Base-by-base conservation (phyloP, 2,797 vertebrate genomes). In the Acrossocheilus fasciatus region DNA sequence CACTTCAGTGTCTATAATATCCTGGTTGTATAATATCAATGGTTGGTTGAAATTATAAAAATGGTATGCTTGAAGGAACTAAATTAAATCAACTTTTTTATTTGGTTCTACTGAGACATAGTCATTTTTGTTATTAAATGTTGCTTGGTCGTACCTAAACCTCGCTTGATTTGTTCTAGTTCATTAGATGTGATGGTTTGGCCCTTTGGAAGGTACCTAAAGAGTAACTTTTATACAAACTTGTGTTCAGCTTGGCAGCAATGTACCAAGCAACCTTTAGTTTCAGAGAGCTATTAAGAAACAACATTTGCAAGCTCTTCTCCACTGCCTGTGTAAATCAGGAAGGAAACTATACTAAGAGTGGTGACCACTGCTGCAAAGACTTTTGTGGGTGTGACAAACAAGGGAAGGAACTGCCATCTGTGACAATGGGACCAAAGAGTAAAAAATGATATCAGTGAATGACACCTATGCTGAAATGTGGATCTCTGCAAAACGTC, bases 281-380 rank as follows among this genome's bases (percentile, higher is more conserved):
- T 64, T 84, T 84, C 10, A 57, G n/a, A 54, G 5, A 45, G 75
- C 6, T 18, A 72, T 34, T 54, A 39, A 34, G n/a, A 36, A 23
- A 43, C 23, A 76, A 30, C 64, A 45, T 36, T 43, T 17, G 17
- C 23, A 34, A 50, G 26, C 8, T 54, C 15, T 26, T 52, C 15
- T 84, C 72, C 64, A 50, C 64, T 9, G 77, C 26, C 83, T 84
- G 52, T 66, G 20, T 36, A 86, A 87, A 88, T 23, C 74, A 85
- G 74, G 82, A 85, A 88, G 89, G 88, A 90, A 90, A 87, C 79
- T 62, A 84, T 62, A 75, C 86, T 26, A 12, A 72, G 34, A 43
- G 62, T 41, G 81, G 83, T 89, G 83, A 88, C 87, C 83, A 87
- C 26, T 64, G 87, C 84, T 87, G 72, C 72, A 72, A 90, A 87